These are phyloP conservation scores for Pterois miles DNA, from an alignment of 2,797 vertebrate genomes.

Conservation along the genomic window DNA sequence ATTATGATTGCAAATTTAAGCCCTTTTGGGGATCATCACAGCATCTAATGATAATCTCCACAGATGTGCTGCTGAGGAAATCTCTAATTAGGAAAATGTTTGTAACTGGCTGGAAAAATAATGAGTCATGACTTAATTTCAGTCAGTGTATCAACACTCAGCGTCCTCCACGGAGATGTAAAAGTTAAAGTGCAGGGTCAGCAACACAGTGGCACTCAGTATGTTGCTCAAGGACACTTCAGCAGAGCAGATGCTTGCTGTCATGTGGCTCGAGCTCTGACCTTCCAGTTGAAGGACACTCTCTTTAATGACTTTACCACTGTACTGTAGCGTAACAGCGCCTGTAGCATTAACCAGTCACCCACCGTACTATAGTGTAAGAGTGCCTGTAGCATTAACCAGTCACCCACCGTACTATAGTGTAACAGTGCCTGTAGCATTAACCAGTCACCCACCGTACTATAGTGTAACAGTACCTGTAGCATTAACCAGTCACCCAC, in stretches of 20 bases:
- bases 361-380: background rate
- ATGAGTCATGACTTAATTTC: background rate
- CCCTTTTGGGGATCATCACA: slow-evolving; percentile 42
- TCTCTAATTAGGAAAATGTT: slow-evolving; percentile 50
- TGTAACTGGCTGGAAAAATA: slow-evolving; percentile 22
- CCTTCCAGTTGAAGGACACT: slow-evolving; percentile 41
- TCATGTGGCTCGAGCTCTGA: slow-evolving; percentile 5
- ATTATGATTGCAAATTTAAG: slow-evolving; percentile 53
- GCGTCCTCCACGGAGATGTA: background rate
- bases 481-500: background rate
- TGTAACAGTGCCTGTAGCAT: background rate
- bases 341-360: background rate
- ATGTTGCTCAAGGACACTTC: slow-evolving; percentile 55
- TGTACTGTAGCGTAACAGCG: background rate
- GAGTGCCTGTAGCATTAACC: background rate
- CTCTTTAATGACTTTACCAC: slow-evolving; percentile 36
- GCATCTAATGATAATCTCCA: slow-evolving; percentile 47
- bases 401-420: background rate
- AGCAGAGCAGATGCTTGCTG: slow-evolving; percentile 41
- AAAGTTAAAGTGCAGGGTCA: slow-evolving; percentile 4
- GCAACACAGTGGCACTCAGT: background rate
- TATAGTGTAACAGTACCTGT: background rate
- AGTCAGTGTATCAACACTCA: background rate
- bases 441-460: background rate
- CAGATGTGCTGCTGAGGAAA: slow-evolving; percentile 51